Conservation (phyloP, 23 tunicate species). For the Halocynthia aurantium region DNA sequence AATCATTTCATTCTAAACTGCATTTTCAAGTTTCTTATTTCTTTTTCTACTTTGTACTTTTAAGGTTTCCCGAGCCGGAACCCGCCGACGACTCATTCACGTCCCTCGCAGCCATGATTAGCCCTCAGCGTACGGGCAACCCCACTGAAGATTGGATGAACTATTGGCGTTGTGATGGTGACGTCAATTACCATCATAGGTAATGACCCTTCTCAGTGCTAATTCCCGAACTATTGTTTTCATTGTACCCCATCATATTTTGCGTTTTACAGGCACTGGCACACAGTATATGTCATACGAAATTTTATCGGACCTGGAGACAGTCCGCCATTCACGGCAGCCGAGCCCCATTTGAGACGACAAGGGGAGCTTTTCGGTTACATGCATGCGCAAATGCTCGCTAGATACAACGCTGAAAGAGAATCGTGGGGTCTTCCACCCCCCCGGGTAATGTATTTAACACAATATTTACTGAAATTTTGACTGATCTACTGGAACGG, state of each 20-base stretch:
- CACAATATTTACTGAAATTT: background rate
- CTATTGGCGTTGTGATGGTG: conserved; percentile 82
- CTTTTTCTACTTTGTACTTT: background rate
- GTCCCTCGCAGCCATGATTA: conserved; percentile 40
- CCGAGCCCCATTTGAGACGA: conserved; percentile 23
- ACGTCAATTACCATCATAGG: conserved; percentile 82
- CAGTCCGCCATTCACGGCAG: background rate
- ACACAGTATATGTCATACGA: conserved; percentile 54
- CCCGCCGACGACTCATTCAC: conserved; percentile 16
- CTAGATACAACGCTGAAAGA: conserved; percentile 72
- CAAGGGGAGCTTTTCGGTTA: conserved; percentile 82
- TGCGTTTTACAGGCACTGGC: conserved; percentile 64
- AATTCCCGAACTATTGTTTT: no score
- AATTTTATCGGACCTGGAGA: background rate
- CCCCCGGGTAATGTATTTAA: conserved; percentile 7
- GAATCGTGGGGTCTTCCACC: conserved; percentile 58
- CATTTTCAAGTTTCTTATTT: no score
- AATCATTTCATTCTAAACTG: no score
- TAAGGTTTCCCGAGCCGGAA: conserved; percentile 60
- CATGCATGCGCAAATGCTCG: conserved; percentile 86
- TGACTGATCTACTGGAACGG: background rate
- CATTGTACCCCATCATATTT: background rate
- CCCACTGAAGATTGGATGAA: conserved; percentile 67
- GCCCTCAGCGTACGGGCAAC: conserved; percentile 27
- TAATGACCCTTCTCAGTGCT: background rate